Evolutionary conservation across 2,113 vertebrate genomes (phyloP).

Genomic region (Aepyceros melampus): DNA sequence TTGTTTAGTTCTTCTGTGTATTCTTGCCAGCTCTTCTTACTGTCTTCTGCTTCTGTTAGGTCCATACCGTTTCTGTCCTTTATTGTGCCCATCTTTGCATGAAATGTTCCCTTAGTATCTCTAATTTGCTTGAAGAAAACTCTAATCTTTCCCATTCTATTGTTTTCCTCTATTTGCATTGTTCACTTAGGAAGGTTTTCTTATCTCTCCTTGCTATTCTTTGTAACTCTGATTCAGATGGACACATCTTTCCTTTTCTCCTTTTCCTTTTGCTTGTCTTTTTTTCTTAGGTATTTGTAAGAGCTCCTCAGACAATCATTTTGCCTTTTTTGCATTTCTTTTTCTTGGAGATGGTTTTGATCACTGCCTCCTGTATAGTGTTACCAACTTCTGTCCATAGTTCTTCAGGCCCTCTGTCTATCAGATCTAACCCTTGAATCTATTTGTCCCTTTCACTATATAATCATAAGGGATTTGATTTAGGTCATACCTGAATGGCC

Average conservation of each 20-base stretch:
- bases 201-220: background rate
- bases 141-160: background rate
- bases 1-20: background rate
- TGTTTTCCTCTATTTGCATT: background rate
- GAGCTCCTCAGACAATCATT: background rate
- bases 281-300: background rate
- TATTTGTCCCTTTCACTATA: background rate
- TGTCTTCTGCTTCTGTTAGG: background rate
- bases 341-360: background rate
- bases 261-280: background rate
- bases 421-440: background rate
- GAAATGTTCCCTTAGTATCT: background rate
- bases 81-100: background rate
- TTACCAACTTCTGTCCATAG: background rate
- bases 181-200: background rate
- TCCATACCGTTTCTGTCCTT: background rate
- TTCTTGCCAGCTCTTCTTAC: background rate
- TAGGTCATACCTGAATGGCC: background rate
- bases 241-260: background rate
- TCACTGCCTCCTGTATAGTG: background rate
- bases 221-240: background rate
- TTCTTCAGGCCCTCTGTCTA: background rate
- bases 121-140: background rate
- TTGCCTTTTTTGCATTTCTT: background rate
- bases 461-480: background rate